Percentiles rank a stretch among this genome's conserved stretches.
Conservation (phyloP, 2,797 vertebrate genomes). For the Dallia pectoralis region DNA sequence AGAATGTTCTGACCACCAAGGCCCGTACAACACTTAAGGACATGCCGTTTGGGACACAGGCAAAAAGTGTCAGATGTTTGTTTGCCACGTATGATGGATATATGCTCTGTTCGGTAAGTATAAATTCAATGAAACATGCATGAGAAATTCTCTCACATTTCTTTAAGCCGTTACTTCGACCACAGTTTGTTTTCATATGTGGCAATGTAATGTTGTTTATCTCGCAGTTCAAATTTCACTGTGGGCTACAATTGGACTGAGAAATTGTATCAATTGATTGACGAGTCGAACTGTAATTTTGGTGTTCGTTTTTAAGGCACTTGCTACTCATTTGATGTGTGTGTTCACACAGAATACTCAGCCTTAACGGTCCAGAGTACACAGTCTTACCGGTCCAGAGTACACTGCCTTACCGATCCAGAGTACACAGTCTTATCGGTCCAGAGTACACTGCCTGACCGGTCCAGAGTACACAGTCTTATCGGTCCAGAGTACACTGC, state of each 20-base stretch:
- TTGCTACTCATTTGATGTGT: background rate
- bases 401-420: background rate
- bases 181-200: background rate
- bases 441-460: background rate
- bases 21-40: conserved; percentile 14
- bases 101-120: conserved; percentile 3
- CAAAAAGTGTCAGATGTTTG: conserved; percentile 46
- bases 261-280: background rate
- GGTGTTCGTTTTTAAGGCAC: background rate
- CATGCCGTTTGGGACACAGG: conserved; percentile 23
- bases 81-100: conserved; percentile 45
- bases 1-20: conserved; percentile 1
- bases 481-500: conserved; percentile 2
- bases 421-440: no score
- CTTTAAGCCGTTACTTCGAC: background rate
- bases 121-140: background rate
- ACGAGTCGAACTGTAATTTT: background rate
- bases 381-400: background rate
- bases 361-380: background rate
- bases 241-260: background rate
- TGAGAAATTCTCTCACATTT: background rate
- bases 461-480: no score
- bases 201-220: background rate
- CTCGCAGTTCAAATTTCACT: background rate
- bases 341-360: background rate